Conservation (phyloP, 1,140 invertebrate species). For the Hyphantria cunea region DNA sequence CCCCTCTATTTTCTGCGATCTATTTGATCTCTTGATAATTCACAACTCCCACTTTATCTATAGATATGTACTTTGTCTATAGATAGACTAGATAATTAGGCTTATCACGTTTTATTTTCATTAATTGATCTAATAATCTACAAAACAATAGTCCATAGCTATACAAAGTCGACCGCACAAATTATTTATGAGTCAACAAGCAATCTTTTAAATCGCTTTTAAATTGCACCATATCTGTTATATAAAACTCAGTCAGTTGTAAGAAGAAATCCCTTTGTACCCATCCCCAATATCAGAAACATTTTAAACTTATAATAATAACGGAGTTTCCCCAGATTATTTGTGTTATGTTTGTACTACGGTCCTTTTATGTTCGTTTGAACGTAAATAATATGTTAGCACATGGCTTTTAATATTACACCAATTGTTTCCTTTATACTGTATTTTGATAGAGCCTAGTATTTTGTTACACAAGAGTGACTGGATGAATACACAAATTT, state of each 20-base stretch:
- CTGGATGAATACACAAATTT: no score
- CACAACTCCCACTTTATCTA: no score
- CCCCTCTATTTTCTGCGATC: no score
- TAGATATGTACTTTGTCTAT: no score
- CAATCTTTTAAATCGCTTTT: background rate
- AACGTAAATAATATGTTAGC: slow-evolving; percentile 59
- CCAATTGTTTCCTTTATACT: slow-evolving; percentile 1
- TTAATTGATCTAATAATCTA: no score
- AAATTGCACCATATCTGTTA: slow-evolving; percentile 38
- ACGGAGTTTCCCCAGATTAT: slow-evolving; percentile 59
- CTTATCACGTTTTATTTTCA: no score
- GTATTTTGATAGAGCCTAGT: slow-evolving; percentile 4
- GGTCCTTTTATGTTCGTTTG: slow-evolving; percentile 42
- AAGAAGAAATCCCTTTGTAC: slow-evolving; percentile 66
- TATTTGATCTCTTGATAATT: no score
- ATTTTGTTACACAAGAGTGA: background rate
- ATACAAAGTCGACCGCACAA: no score
- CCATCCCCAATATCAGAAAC: slow-evolving; percentile 43
- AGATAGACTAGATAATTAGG: no score
- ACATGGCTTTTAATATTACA: slow-evolving; percentile 35
- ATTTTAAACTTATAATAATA: slow-evolving; percentile 71
- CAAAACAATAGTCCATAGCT: no score
- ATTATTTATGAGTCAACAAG: no score
- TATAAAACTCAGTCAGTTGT: slow-evolving; percentile 60
- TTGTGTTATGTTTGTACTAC: slow-evolving; percentile 62